Evolutionary conservation across 2,113 vertebrate genomes (phyloP).

Genomic region (Hiodon alosoides): DNA sequence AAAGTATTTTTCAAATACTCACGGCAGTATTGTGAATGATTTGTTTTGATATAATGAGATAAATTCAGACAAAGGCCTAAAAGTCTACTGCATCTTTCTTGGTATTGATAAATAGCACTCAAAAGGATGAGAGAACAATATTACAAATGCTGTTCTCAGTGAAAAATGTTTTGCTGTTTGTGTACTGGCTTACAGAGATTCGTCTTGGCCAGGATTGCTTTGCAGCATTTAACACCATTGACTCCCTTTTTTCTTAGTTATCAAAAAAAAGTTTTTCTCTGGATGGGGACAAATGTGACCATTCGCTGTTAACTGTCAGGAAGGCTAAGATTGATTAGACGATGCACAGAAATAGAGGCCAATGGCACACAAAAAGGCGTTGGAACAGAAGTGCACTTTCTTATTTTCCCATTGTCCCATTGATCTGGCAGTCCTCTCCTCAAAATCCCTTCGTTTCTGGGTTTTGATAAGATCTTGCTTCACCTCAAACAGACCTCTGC

Average conservation of each 20-base stretch:
- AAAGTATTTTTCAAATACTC: conserved; percentile 16
- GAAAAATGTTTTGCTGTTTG: conserved; percentile 49
- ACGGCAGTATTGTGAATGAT: conserved; percentile 19
- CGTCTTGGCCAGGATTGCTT: conserved; percentile 41
- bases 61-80: conserved; percentile 52
- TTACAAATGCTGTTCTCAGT: conserved; percentile 46
- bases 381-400: conserved; percentile 16
- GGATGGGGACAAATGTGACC: conserved; percentile 40
- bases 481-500: too few species aligned
- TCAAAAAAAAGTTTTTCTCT: conserved; percentile 44
- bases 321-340: conserved; percentile 38
- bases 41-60: conserved; percentile 52
- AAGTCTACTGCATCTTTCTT: conserved; percentile 57
- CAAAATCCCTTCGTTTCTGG: conserved; percentile 13
- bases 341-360: conserved; percentile 24
- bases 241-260: conserved; percentile 52
- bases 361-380: conserved; percentile 10
- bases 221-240: conserved; percentile 48
- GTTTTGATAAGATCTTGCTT: too few species aligned
- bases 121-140: conserved; percentile 49
- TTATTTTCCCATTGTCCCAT: conserved; percentile 21
- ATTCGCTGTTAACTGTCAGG: conserved; percentile 37
- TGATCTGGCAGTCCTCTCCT: conserved; percentile 23
- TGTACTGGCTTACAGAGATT: conserved; percentile 48
- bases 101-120: conserved; percentile 50